A percentile compares a stretch with the other conserved stretches of the same genome.
These are phyloP conservation scores for Auanema sp. DNA, from an alignment of 2,888 invertebrate genomes.

Conservation along the genomic window DNA sequence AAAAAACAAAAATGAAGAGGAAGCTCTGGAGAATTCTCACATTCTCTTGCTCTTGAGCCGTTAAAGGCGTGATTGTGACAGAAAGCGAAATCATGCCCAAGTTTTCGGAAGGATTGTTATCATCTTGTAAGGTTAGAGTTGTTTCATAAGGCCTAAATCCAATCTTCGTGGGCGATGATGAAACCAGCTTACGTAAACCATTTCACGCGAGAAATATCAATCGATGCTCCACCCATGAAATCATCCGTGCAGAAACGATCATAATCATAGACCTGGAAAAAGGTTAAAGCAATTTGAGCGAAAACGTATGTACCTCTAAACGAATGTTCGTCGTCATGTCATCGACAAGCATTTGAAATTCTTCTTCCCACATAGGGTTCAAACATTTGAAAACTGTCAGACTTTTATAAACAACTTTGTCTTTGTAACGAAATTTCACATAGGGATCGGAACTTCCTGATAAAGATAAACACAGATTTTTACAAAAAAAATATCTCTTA, in stretches of 20 bases:
- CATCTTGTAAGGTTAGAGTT: slow-evolving; percentile 13
- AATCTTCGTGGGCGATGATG: not conserved
- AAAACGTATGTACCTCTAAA: slow-evolving; percentile 71
- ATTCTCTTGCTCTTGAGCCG: slow-evolving; percentile 77
- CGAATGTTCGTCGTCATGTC: slow-evolving; percentile 82
- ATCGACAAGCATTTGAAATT: slow-evolving; percentile 86
- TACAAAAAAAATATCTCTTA: slow-evolving; percentile 9
- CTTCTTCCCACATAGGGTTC: slow-evolving; percentile 97
- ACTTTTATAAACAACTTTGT: slow-evolving; percentile 84
- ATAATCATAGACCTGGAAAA: slow-evolving; percentile 82
- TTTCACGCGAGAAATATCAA: slow-evolving; percentile 73
- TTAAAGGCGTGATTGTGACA: slow-evolving; percentile 85
- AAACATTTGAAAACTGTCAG: slow-evolving; percentile 89
- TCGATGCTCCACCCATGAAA: slow-evolving; percentile 88
- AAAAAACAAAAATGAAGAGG: slow-evolving; percentile 15
- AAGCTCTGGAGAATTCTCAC: slow-evolving; percentile 12
- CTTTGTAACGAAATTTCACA: slow-evolving; percentile 60
- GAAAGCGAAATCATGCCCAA: slow-evolving; percentile 84
- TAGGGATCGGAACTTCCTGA: slow-evolving; percentile 62
- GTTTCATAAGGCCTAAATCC: slow-evolving; percentile 12
- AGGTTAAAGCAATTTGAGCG: not conserved
- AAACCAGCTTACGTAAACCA: slow-evolving; percentile 48
- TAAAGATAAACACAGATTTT: slow-evolving; percentile 3
- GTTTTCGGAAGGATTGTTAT: slow-evolving; percentile 68
- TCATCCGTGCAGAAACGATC: slow-evolving; percentile 91